Evolutionary conservation across 2,888 invertebrate species (phyloP).

Genomic region (Linnaemya tessellans): DNA sequence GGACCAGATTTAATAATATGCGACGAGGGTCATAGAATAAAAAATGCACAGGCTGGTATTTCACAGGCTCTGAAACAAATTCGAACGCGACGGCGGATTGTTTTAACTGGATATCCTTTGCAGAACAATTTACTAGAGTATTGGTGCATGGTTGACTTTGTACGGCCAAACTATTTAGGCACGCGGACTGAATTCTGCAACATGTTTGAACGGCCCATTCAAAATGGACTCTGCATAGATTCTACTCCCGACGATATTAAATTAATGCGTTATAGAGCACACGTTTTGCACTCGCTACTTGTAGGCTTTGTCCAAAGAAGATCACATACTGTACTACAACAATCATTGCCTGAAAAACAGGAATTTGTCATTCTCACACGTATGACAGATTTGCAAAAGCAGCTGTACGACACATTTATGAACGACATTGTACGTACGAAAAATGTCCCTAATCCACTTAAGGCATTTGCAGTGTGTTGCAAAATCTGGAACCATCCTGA

Average conservation of each 20-base stretch:
- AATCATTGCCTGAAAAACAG: conserved; percentile 96
- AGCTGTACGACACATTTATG: conserved; percentile 96
- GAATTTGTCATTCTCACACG: conserved; percentile 96
- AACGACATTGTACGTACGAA: conserved; percentile 94
- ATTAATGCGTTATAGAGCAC: conserved; percentile 97
- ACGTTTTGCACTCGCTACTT: conserved; percentile 96
- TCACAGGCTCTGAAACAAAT: conserved; percentile 97
- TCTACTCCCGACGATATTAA: conserved; percentile 97
- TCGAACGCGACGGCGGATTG: conserved; percentile 95
- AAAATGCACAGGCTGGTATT: conserved; percentile 98
- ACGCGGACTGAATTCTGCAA: conserved; percentile 98
- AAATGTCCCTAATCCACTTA: conserved; percentile 96
- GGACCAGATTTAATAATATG: conserved; percentile 97
- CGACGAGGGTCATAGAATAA: conserved; percentile 98
- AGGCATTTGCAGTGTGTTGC: conserved; percentile 99
- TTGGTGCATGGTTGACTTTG: conserved; percentile 99
- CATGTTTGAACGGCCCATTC: conserved; percentile 99
- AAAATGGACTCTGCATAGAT: conserved; percentile 99
- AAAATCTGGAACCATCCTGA: conserved; percentile 99
- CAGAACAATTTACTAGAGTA: conserved; percentile 98
- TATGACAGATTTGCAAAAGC: conserved; percentile 95
- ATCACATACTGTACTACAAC: conserved; percentile 95
- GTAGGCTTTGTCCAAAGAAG: conserved; percentile 98
- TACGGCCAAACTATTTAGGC: conserved; percentile 97
- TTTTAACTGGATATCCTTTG: conserved; percentile 98